These are phyloP conservation scores for Antechinus stuartii DNA, from an alignment of 2,113 vertebrate genomes.

Conservation along the genomic window DNA sequence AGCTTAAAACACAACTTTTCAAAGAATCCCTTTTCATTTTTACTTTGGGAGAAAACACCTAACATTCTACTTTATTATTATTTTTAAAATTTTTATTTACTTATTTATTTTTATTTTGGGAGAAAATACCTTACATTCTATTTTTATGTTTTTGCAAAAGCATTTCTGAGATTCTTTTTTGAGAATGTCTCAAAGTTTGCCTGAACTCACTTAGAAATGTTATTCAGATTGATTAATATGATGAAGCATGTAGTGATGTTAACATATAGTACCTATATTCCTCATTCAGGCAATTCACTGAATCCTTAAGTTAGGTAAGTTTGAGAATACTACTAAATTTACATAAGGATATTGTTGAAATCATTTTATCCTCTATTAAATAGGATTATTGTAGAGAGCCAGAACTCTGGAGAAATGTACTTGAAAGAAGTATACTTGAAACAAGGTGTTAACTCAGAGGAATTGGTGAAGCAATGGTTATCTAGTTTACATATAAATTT, in stretches of 20 bases:
- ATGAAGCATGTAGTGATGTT: constrained; percentile 51
- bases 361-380: neutral
- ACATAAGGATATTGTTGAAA: neutral
- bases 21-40: constrained; percentile 17
- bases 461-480: no score
- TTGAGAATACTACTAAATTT: constrained; percentile 34
- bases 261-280: constrained; percentile 10
- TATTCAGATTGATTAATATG: constrained; percentile 38
- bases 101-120: neutral
- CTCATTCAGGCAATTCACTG: constrained; percentile 2
- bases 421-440: no score
- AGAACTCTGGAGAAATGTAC: no score
- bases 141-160: neutral
- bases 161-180: constrained; percentile 27
- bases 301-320: constrained; percentile 50
- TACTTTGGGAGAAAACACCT: neutral
- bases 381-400: neutral
- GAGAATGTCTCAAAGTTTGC: neutral
- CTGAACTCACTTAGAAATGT: neutral
- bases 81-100: no score
- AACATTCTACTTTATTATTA: neutral
- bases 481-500: no score
- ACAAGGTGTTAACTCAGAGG: no score
- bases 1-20: neutral
- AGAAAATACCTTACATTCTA: neutral